Evolutionary conservation across 2,113 vertebrate species (phyloP).

Genomic region (Capreolus pygargus): DNA sequence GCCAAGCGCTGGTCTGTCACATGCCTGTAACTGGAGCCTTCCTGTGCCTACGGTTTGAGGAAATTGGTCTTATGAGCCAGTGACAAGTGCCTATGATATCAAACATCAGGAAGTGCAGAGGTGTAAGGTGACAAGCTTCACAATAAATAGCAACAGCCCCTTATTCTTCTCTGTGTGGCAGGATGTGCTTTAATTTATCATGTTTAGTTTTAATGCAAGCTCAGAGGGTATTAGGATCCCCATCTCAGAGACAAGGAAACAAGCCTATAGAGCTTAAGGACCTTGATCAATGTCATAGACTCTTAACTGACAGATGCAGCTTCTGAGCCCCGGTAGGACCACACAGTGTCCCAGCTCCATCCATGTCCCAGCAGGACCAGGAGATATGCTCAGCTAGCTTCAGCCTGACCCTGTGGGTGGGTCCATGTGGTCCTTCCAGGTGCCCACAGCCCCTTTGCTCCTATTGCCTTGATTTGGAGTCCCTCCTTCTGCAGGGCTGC

Average conservation of each 20-base stretch:
- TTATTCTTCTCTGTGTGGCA: not conserved
- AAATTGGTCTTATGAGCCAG: not conserved
- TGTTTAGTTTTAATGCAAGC: not conserved
- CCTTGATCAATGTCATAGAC: not conserved
- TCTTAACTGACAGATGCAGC: not conserved
- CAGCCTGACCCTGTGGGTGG: rapidly evolving
- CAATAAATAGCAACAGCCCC: too few species aligned
- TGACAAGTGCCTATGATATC: not conserved
- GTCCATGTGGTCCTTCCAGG: rapidly evolving
- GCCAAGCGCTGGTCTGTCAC: too few species aligned
- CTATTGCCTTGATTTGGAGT: rapidly evolving
- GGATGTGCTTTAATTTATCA: not conserved
- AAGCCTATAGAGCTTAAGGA: not conserved
- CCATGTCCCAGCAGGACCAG: rapidly evolving
- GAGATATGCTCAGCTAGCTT: not conserved
- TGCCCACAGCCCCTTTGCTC: not conserved
- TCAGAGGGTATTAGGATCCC: not conserved
- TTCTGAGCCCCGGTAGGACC: not conserved
- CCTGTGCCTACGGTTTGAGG: too few species aligned
- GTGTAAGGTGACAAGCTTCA: not conserved
- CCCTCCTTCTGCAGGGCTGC: not conserved
- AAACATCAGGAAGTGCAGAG: not conserved
- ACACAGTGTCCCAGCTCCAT: not conserved
- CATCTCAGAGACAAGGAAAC: not conserved
- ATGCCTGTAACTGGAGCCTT: too few species aligned